Conservation (phyloP, 2,888 invertebrate species). For the Strigamia transsilvanica region DNA sequence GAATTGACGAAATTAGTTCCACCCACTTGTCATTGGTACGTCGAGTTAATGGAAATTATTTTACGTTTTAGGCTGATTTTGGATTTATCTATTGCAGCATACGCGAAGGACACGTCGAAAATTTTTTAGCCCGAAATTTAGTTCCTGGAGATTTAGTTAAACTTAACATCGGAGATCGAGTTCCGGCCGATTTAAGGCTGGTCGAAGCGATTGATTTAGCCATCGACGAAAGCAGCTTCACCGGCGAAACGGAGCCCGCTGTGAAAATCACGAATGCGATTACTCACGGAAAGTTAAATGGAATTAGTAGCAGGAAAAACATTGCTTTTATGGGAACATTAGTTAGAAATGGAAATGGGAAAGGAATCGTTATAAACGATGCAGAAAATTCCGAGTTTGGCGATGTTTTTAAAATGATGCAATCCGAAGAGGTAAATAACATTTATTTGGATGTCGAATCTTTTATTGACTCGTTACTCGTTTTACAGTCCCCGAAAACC, state of each 20-base stretch:
- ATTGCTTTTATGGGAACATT: constrained; percentile 98
- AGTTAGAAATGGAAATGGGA: constrained; percentile 93
- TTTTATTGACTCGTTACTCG: not conserved
- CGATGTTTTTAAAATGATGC: constrained; percentile 99
- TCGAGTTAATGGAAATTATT: constrained; percentile 33
- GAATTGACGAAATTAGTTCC: constrained; percentile 97
- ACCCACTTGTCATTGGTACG: constrained; percentile 90
- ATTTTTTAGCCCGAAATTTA: constrained; percentile 91
- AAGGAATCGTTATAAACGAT: constrained; percentile 97
- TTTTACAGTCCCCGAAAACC: constrained; percentile 84
- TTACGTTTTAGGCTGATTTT: not conserved
- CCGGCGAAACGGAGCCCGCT: constrained; percentile 97
- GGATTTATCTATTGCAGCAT: constrained; percentile 70
- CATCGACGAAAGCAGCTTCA: constrained; percentile 98
- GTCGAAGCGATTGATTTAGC: constrained; percentile 91
- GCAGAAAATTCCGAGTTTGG: constrained; percentile 98
- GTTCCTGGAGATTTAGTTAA: constrained; percentile 97
- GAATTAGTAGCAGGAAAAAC: constrained; percentile 68
- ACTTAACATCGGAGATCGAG: constrained; percentile 92
- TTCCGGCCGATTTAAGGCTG: constrained; percentile 96
- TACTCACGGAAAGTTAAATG: constrained; percentile 72
- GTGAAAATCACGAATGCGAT: constrained; percentile 76
- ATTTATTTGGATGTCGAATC: not conserved
- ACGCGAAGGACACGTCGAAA: constrained; percentile 84
- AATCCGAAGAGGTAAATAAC: constrained; percentile 83